Conservation (phyloP, 92 coral and sea anemone species). For the Zoanthus sociatus region DNA sequence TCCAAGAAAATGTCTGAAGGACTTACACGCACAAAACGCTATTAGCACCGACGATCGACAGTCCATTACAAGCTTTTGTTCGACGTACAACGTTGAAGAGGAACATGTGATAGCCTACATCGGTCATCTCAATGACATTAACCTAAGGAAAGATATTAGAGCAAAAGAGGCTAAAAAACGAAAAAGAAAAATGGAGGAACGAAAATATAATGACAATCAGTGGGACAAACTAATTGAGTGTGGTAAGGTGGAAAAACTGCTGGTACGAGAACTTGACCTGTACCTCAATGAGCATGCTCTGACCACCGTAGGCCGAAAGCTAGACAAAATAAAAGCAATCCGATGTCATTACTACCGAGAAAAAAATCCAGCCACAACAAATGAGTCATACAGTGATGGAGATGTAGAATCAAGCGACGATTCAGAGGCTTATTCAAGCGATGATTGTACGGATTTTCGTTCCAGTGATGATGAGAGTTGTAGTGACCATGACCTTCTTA, state of each 20-base stretch:
- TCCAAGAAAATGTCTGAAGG: constrained; percentile 48
- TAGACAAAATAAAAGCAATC: constrained; percentile 31
- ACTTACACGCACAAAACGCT: too few species aligned
- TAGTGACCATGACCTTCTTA: not conserved
- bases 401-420: constrained; percentile 27
- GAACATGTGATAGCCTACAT: constrained; percentile 28
- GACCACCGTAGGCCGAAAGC: constrained; percentile 4
- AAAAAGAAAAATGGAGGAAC: not conserved
- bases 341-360: constrained; percentile 42
- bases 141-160: not conserved
- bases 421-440: too few species aligned
- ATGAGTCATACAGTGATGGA: constrained; percentile 18
- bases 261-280: not conserved
- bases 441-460: too few species aligned
- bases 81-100: constrained; percentile 41
- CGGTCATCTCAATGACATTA: not conserved
- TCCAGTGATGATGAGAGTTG: not conserved
- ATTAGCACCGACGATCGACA: too few species aligned
- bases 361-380: not conserved
- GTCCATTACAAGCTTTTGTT: too few species aligned
- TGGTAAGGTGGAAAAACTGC: constrained; percentile 18
- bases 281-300: not conserved
- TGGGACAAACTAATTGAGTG: not conserved
- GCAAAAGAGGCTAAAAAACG: not conserved
- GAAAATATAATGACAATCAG: not conserved